Evolutionary conservation across 2,797 vertebrate species (phyloP), one percentile per base, ranked within the genome.

Genomic region (Sandelia bainsii): DNA sequence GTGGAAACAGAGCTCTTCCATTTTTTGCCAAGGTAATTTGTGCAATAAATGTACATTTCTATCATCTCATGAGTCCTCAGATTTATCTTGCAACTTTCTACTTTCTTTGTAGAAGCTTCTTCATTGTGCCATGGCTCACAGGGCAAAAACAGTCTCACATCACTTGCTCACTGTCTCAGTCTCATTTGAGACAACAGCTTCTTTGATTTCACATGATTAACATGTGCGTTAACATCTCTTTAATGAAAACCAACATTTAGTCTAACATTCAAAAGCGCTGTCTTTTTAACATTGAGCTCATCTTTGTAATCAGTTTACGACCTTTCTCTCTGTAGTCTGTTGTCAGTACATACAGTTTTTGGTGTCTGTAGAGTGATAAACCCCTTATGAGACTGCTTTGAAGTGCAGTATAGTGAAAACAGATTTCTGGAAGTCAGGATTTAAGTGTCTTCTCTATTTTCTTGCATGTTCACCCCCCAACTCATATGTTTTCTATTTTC

Each of bases 401-500:
- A 83, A 80, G 69, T 64, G 42, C 22, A 60, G 17, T 4, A 5
- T 37, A 78, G 60, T 84, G 72, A 83, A 90, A 89, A 80, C 80
- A 87, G 59, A 81, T 82, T 73, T 54, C 22, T 69, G 60, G 32
- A 78, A 65, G 22, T 61, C 42, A 65, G 54, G n/a, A 61, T 75
- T 66, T 65, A 48, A 82, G 72, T 50, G 42, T 77, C 65, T 75
- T 29, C 54, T 74, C 37, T 22, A 39, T 82, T 82, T 73, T 72
- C 48, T 77, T 40, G 64, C n/a, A 45, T 79, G 11, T 44, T 71
- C 46, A 57, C 79, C 56, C 27, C 64, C 1, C 5, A 42, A 42
- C 39, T 77, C 81, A 86, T 77, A 44, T 84, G 78, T 77, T 82
- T 87, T 50, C 72, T 77, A 44, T 81, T 82, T 76, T 48, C 60